Conservation (phyloP, 2,888 invertebrate genomes). For the Cybosia mesomella region DNA sequence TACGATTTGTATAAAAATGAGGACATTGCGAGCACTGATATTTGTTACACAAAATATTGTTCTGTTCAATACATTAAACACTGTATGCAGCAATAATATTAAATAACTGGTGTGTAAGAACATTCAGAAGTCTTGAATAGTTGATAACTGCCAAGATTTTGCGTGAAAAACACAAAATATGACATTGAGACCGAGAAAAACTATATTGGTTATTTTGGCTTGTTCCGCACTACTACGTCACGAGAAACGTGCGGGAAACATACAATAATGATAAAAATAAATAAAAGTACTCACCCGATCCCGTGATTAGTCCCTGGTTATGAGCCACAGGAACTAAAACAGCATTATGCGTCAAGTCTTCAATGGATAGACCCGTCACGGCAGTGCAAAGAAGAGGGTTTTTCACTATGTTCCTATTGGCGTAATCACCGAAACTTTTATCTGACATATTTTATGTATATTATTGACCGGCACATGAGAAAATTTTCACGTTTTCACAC, state of each 20-base stretch:
- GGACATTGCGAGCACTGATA: constrained; percentile 53
- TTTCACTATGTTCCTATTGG: constrained; percentile 79
- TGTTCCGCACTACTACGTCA: constrained; percentile 62
- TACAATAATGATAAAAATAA: constrained; percentile 68
- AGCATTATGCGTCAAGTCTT: constrained; percentile 91
- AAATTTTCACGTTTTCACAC: constrained; percentile 79
- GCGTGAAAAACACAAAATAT: constrained; percentile 46
- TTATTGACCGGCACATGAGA: constrained; percentile 69
- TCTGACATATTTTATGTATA: constrained; percentile 74
- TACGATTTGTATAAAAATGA: constrained; percentile 79
- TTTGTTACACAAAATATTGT: constrained; percentile 21
- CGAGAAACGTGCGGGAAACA: constrained; percentile 55
- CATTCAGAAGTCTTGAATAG: constrained; percentile 27
- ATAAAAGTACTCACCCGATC: constrained; percentile 79
- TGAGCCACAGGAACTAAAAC: constrained; percentile 89
- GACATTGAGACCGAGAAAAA: constrained; percentile 60
- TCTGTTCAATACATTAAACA: constrained; percentile 15
- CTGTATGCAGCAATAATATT: not conserved
- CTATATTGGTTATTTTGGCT: constrained; percentile 56
- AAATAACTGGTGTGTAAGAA: constrained; percentile 22
- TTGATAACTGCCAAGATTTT: constrained; percentile 36
- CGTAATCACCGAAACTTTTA: constrained; percentile 81
- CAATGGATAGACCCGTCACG: constrained; percentile 90
- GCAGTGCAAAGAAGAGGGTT: constrained; percentile 92
- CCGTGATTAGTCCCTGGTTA: constrained; percentile 72